Base-by-base conservation (phyloP, 2,888 invertebrate genomes). In the Chrysolina americana region DNA sequence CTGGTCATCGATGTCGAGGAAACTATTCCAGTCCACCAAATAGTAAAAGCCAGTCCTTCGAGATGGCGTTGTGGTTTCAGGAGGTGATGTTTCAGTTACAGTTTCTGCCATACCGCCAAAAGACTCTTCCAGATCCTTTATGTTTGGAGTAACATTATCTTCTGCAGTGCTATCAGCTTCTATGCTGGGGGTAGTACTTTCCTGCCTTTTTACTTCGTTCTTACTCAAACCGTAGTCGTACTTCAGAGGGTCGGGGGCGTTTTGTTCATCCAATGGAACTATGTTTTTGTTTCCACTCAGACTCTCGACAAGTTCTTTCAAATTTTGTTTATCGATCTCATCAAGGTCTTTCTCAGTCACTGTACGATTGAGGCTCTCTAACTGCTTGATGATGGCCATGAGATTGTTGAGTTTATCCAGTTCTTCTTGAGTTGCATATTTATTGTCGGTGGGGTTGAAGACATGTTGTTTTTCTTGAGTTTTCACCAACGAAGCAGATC, bases 21-120 rank as follows among this genome's bases (percentile, higher is more conserved):
- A 96, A 70, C 94, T 92, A 84, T 96, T 96, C 95, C 95, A 95
- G 85, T 96, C 96, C 9, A 95, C 89, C 84, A 96, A 90, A 89
- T 95, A 96, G 85, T 96, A 96, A 79, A 96, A 93, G 0, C 96
- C 96, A 75, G 93, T 95, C 81, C 91, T 91, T 50, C 92, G 92
- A 0, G 93, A 91, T 0, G 93, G 91, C 6, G 94, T 93, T 17
- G 90, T 90, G 3, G 92, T 91, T 82, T 93, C 92, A 15, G 90
- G 90, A 53, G 89, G 85, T 50, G 87, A 89, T 0, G 90, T 90
- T 15, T 79, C 79, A 36, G 81, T 90, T 0, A 90, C 90, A 36
- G 77, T 48, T 77, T 87, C 86, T 1, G 92, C 91, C 62, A 89
- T 89, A 23, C 93, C 94, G 44, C 94, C 94, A 82, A 96, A 95